These are phyloP conservation scores for Diacarnus erythraeanus DNA, from an alignment of 37 sponge, comb jelly and placozoan species.

Conservation along the genomic window DNA sequence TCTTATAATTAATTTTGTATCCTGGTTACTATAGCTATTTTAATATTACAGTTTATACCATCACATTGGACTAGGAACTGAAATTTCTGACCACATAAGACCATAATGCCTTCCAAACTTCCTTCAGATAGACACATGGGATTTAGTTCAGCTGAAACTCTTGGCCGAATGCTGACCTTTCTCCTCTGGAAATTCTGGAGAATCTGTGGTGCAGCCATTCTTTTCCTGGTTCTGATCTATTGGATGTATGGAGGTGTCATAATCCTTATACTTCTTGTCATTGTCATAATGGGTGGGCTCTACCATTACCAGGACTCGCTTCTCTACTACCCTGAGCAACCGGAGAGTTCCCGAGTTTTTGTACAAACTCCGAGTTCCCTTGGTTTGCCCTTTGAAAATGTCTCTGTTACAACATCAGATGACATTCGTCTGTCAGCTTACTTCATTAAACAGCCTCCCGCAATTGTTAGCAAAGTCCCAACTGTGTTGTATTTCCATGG, in stretches of 20 bases:
- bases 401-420: conserved; percentile 80
- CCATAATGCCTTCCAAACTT: conserved; percentile 29
- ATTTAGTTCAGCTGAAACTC: conserved; percentile 77
- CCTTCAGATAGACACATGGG: conserved; percentile 90
- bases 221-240: conserved; percentile 90
- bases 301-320: conserved; percentile 99
- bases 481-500: conserved; percentile 95
- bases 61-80: background rate
- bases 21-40: background rate
- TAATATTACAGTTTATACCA: background rate
- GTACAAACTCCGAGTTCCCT: conserved; percentile 92
- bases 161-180: conserved; percentile 56
- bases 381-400: conserved; percentile 89
- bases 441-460: conserved; percentile 90
- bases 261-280: conserved; percentile 82
- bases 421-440: conserved; percentile 72
- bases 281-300: conserved; percentile 84
- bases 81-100: background rate
- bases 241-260: conserved; percentile 90
- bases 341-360: conserved; percentile 92
- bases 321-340: conserved; percentile 96
- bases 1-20: background rate
- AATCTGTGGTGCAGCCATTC: conserved; percentile 87
- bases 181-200: conserved; percentile 87
- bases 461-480: conserved; percentile 54